Evolutionary conservation across 1,140 invertebrate species (phyloP).

Genomic region (Macrotrachela quadricornifera): DNA sequence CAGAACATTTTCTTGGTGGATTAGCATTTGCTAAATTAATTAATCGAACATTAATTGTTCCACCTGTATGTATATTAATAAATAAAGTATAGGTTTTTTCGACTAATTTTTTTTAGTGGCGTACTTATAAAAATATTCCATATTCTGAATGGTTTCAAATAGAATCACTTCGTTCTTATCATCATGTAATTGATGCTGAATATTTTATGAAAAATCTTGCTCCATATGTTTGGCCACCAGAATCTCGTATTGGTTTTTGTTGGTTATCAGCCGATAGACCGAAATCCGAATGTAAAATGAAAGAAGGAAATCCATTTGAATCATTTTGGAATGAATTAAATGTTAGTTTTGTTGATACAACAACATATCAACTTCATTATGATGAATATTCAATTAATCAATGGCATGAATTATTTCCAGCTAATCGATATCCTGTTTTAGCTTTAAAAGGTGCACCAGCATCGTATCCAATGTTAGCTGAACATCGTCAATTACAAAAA

Average conservation of each 20-base stretch:
- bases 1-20: constrained; percentile 74
- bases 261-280: constrained; percentile 8
- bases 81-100: too few relatives aligned
- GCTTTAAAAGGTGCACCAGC: constrained; percentile 66
- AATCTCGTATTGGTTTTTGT: constrained; percentile 46
- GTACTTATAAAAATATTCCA: constrained; percentile 36
- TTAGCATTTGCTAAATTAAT: constrained; percentile 66
- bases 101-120: too few relatives aligned
- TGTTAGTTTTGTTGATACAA: constrained; percentile 65
- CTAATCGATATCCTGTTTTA: constrained; percentile 40
- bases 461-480: constrained; percentile 71
- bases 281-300: constrained; percentile 54
- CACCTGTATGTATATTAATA: constrained; percentile 37
- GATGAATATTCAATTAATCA: constrained; percentile 35
- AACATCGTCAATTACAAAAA: constrained; percentile 57
- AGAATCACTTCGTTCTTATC: constrained; percentile 47
- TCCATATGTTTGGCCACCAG: constrained; percentile 53
- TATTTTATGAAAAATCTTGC: constrained; percentile 65
- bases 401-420: constrained; percentile 38
- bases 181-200: constrained; percentile 72
- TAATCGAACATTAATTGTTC: constrained; percentile 69
- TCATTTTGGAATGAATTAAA: constrained; percentile 88
- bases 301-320: constrained; percentile 93
- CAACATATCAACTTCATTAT: constrained; percentile 73
- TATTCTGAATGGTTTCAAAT: constrained; percentile 76